Base-by-base conservation (phyloP, 1,140 invertebrate genomes). In the Diorhabda elongata region DNA sequence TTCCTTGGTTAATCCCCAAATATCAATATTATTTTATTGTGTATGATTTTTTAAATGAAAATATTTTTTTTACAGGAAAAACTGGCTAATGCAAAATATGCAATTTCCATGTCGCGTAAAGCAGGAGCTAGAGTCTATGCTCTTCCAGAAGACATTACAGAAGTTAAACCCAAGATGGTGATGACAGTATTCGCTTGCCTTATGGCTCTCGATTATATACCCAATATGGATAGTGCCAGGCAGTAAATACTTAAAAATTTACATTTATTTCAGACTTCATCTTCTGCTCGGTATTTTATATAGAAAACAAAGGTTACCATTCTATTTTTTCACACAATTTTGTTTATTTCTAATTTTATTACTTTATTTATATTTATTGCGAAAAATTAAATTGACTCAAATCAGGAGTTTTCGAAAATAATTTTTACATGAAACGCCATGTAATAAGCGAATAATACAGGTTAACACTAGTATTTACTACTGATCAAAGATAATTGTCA, bases 151-250 rank as follows among this genome's bases (percentile, higher is more conserved):
- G 98, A 99, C 83, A 98, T 99, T 76, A 93, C 95, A 3, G 97
- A 99, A 85, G 90, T 97, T 2, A 98, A 99, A 81, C 93, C 90
- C 44, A 99, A 99, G 84, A 98, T 99, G 96, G 92, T 99, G 42
- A 97, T 99, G 96, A 99, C 98, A 4, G 93, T 99, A 60, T 99
- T 99, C 85, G 97, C 98, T 42, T 99, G 97, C 81, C 87, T 99
- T 69, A 99, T 99, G 97, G 94, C 95, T 26, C 87, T 95, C 78
- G 96, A 97, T 83, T 97, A 96, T 81, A 89, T 96, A 76, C 94
- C 95, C 65, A 90, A 91, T 77, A 91, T 94, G 91, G 92, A 92
- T 75, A 77, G 69, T 67, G 67, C 74, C 44, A 68, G 70, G 61
- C 74, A 78, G 61, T 76, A 79, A 71, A 56, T 66, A 8, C 6